Base-by-base conservation (phyloP, 2,113 vertebrate species). In the Daboia siamensis region DNA sequence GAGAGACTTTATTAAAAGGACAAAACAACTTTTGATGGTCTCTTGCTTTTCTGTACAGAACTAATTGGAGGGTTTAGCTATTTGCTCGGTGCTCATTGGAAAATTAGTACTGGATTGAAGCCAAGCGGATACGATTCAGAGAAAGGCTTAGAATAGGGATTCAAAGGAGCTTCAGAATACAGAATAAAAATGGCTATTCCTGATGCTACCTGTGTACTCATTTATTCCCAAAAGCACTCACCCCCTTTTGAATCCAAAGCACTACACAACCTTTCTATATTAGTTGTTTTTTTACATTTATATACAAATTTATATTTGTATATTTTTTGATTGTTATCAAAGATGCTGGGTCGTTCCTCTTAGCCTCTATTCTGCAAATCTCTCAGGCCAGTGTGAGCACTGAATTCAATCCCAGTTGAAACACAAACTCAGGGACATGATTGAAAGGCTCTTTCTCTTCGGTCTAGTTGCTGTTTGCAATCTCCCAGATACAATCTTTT, bases 1-100 rank as follows among this genome's bases (percentile, higher is more conserved):
- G 39, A 86, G 94, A 93, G 64, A 95, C 7, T 87, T 9, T 2
- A 1, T 87, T 86, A 59, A 24, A 89, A 90, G 17, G 64, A 90
- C 54, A 91, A 85, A 91, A 93, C 69, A 0, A 84, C 39, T 92
- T 93, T 88, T 90, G 59, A 10, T 69, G 33, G 26, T 39, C 57
- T 29, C 24, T 69, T 0, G 0, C 46, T 59, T 92, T 91, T 93
- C 93, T 86, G 23, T 61, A 92, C 90, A 93, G 86, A 90, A 15
- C 80, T 90, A 39, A 86, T 51, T 29, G 8, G 52, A 94, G 48
- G 94, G 90, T 59, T 29, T 26, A 0, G 61, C 44, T 1, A 4
- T 74, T 61, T 92, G 13, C 80, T 29, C 29, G 44, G 9, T 55
- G 74, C 90, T 64, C 44, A 4, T 88, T 91, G 90, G 86, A 48